Percentiles rank a stretch among this genome's conserved stretches.
phyloP scores from a whole-genome alignment of 2,113 vertebrate genomes.

The Grantiella picta region DNA sequence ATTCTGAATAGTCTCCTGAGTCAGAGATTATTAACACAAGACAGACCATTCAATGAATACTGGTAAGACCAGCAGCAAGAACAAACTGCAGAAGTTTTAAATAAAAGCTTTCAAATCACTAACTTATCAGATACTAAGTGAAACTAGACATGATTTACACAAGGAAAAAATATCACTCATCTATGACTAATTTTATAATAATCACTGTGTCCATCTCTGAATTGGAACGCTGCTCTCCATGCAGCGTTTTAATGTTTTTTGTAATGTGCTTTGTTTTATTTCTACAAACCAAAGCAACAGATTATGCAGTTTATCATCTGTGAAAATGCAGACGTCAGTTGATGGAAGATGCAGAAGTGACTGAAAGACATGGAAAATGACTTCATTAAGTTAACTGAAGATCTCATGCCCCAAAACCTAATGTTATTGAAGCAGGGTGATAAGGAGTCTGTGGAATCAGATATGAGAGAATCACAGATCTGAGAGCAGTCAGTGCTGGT shows the following conservation, averaged over 20 bases:
- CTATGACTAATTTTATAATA: background rate
- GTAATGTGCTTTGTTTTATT: background rate
- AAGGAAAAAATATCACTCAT: background rate
- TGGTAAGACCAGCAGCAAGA: background rate
- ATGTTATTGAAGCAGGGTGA: background rate
- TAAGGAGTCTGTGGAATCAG: background rate
- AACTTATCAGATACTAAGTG: background rate
- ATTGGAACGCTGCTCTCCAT: background rate
- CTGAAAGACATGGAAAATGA: background rate
- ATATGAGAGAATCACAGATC: background rate
- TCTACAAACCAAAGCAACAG: background rate
- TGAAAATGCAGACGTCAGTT: background rate
- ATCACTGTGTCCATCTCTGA: background rate
- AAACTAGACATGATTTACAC: background rate
- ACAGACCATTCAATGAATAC: background rate
- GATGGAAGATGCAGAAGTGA: background rate
- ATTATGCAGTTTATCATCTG: background rate
- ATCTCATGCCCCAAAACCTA: background rate
- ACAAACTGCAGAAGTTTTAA: background rate
- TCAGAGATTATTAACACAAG: background rate
- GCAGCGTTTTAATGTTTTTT: too few species aligned
- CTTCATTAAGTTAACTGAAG: background rate
- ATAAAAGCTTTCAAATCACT: background rate
- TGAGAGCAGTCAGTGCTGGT: background rate
- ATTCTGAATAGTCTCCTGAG: background rate